phyloP scores from a whole-genome alignment of 2,888 invertebrate species.

The Cataglyphis albicans region DNA sequence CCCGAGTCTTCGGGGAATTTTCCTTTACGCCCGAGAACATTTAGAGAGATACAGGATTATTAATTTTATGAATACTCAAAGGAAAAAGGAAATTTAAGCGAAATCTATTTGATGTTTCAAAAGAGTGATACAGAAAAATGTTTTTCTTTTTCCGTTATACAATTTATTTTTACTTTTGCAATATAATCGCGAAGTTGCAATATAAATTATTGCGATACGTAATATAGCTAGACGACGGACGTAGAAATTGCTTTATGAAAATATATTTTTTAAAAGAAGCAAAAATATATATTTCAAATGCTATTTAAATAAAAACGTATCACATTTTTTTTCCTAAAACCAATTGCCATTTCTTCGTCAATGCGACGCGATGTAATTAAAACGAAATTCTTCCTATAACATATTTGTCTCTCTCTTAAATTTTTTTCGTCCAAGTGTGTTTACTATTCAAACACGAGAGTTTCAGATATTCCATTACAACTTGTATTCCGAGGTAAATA shows the following conservation, averaged over 20 bases:
- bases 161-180: constrained; percentile 30
- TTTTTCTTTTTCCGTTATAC: background rate
- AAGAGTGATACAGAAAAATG: background rate
- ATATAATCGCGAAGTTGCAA: constrained; percentile 4
- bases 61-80: constrained; percentile 55
- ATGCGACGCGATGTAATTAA: constrained; percentile 71
- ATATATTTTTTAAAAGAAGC: constrained; percentile 2
- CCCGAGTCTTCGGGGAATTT: constrained; percentile 39
- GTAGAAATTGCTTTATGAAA: background rate
- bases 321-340: background rate
- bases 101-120: constrained; percentile 23
- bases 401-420: constrained; percentile 53
- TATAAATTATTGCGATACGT: constrained; percentile 43
- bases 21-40: constrained; percentile 44
- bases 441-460: constrained; percentile 67
- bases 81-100: constrained; percentile 34
- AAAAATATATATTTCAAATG: background rate
- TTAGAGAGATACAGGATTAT: constrained; percentile 52
- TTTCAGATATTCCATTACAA: constrained; percentile 79
- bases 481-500: constrained; percentile 66
- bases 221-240: constrained; percentile 17
- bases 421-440: constrained; percentile 68
- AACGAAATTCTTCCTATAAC: constrained; percentile 71
- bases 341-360: background rate
- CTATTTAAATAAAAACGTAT: background rate